Evolutionary conservation across 2,797 vertebrate species (phyloP).

Genomic region (Lates japonicus): DNA sequence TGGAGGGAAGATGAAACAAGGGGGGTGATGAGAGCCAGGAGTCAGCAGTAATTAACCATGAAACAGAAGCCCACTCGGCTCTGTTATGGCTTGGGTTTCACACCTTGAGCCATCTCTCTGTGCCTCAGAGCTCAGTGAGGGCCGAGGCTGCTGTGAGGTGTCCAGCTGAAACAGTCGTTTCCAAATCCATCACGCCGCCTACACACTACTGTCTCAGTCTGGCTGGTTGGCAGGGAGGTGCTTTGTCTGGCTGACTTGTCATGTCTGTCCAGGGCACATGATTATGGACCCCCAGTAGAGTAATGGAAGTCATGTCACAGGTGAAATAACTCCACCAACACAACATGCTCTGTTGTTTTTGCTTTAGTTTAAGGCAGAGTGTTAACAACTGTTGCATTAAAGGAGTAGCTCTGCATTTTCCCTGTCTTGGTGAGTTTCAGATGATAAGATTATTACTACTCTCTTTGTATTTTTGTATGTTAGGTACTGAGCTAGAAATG

Average conservation of each 20-base stretch:
- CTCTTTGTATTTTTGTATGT: not conserved
- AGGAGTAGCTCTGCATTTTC: not conserved
- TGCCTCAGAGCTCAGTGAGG: constrained; percentile 58
- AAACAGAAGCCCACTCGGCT: constrained; percentile 84
- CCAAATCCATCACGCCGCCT: constrained; percentile 68
- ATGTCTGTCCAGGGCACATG: constrained; percentile 55
- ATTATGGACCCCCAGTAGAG: constrained; percentile 42
- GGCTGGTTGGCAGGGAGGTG: constrained; percentile 50
- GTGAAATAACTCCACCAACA: not conserved
- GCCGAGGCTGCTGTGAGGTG: constrained; percentile 45
- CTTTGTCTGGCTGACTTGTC: constrained; percentile 69
- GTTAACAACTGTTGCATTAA: not conserved
- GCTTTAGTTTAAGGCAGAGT: no score
- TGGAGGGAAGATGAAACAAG: constrained; percentile 55
- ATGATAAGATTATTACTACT: not conserved
- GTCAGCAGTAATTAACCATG: constrained; percentile 87
- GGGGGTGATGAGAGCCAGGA: constrained; percentile 60
- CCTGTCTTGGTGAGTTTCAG: not conserved
- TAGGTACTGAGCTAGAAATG: not conserved
- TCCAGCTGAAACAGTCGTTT: constrained; percentile 56
- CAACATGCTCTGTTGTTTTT: no score
- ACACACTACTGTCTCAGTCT: constrained; percentile 50
- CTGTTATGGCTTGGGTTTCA: constrained; percentile 75
- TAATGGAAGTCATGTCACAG: constrained; percentile 16
- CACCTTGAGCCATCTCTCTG: constrained; percentile 64